Base-by-base conservation (phyloP, 2,113 vertebrate genomes). In the Cyprinus carpio region DNA sequence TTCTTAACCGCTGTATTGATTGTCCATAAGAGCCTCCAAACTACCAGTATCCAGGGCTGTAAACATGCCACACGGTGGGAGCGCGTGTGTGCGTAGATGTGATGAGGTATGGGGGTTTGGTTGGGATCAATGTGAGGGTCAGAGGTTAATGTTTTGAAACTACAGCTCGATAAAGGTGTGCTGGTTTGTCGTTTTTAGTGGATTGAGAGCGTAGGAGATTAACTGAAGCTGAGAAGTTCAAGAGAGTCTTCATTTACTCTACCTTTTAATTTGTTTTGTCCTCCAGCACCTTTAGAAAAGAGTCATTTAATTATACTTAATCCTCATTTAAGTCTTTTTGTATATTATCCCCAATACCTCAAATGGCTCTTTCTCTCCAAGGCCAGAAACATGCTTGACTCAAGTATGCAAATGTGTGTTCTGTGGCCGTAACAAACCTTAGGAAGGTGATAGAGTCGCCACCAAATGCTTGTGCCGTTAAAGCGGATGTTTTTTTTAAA, bases 1-100 rank as follows among this genome's bases (percentile, higher is more conserved):
- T 82, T 88, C 85, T 76, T 88, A 88, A 88, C 87, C 85, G 64
- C 87, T 78, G 80, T 88, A 88, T 88, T 86, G 87, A 88, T 88
- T 84, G 64, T 78, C 82, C 72, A 87, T 88, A 88, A 86, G 85
- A 77, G 85, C 82, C 85, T 88, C 78, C 29, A 46, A 86, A 86
- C 85, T 81, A 86, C 82, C 87, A 84, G 77, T 88, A 82, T 88
- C 77, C 60, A 84, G 76, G 85, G 72, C 86, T 84, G 85, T 86
- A 88, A 88, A 88, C 85, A 84, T 84, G 75, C 76, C 65, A 78
- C 58, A 43, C 76, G 27, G 11, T 0, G 49, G 16, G 78, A 56
- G 29, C 29, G 49, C 6, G 54, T 60, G 62, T 37, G 51, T 51
- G 27, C 15, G 37, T 79, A 58, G 58, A 65, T 85, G 25, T 60